phyloP scores from a whole-genome alignment of 2,113 vertebrate genomes.

The Sporophila hypoxantha region DNA sequence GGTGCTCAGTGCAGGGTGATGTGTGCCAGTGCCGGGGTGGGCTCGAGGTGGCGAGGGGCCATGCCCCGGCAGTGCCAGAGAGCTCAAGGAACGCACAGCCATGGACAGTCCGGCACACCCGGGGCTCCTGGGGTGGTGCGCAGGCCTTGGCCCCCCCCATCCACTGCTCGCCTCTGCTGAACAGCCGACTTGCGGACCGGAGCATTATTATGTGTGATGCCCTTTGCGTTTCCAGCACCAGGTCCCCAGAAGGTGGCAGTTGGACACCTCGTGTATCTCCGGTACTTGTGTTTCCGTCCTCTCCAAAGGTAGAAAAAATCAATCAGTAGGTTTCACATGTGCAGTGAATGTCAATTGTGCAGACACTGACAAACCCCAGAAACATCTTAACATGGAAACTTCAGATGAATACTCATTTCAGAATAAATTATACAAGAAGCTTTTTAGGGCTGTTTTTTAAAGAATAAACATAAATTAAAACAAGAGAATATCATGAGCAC shows the following conservation, averaged over 20 bases:
- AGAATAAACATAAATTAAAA: constrained; percentile 6
- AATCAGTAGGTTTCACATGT: neutral
- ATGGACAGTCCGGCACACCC: too few relatives aligned
- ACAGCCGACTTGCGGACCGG: too few relatives aligned
- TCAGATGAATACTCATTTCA: neutral
- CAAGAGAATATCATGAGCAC: neutral
- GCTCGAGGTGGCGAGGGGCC: too few relatives aligned
- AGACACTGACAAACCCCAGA: constrained; percentile 12
- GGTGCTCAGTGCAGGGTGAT: too few relatives aligned
- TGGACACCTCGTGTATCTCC: rapidly evolving
- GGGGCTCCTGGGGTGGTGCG: too few relatives aligned
- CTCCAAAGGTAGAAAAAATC: neutral
- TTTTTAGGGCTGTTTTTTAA: neutral
- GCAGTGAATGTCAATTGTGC: constrained; percentile 40
- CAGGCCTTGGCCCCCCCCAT: too few relatives aligned
- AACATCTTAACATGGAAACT: constrained; percentile 57
- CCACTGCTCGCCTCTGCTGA: too few relatives aligned
- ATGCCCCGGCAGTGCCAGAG: too few relatives aligned
- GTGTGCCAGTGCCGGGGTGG: too few relatives aligned
- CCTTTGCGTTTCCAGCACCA: neutral
- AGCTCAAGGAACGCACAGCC: too few relatives aligned
- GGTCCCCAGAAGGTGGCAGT: neutral
- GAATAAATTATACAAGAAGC: constrained; percentile 32
- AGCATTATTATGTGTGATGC: neutral
- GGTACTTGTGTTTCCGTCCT: neutral